These are phyloP conservation scores for Rhamphomyia laevipes DNA, from an alignment of 2,888 invertebrate species.

Conservation along the genomic window DNA sequence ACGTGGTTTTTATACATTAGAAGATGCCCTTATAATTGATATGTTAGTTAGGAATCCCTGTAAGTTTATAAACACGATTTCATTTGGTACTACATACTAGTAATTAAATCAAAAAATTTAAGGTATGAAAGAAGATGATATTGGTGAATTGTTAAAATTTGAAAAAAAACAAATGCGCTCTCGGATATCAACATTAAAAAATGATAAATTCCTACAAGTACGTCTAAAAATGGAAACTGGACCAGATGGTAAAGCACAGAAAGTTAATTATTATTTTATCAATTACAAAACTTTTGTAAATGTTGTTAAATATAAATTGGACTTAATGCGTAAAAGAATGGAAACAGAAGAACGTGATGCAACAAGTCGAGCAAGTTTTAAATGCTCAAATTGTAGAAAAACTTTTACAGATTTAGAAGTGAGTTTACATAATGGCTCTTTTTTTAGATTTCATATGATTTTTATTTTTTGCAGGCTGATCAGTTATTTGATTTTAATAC, in stretches of 20 bases:
- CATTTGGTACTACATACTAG: not conserved
- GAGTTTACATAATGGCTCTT: slow-evolving; percentile 1
- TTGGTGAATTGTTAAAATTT: slow-evolving; percentile 81
- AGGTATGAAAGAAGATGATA: slow-evolving; percentile 84
- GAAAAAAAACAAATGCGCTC: slow-evolving; percentile 88
- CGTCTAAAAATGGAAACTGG: slow-evolving; percentile 90
- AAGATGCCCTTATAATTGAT: slow-evolving; percentile 89
- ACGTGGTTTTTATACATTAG: slow-evolving; percentile 85
- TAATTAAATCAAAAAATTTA: slow-evolving; percentile 10
- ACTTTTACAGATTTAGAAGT: slow-evolving; percentile 92
- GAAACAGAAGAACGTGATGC: slow-evolving; percentile 92
- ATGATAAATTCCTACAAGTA: slow-evolving; percentile 88
- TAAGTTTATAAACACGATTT: slow-evolving; percentile 28
- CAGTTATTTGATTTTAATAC: slow-evolving; percentile 76
- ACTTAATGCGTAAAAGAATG: slow-evolving; percentile 89
- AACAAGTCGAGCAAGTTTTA: slow-evolving; percentile 89
- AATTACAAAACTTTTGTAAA: slow-evolving; percentile 96
- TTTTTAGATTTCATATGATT: not conserved
- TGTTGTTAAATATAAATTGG: slow-evolving; percentile 94
- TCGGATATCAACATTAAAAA: slow-evolving; percentile 71
- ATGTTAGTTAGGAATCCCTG: slow-evolving; percentile 93
- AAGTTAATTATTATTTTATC: slow-evolving; percentile 95
- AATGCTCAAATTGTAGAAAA: slow-evolving; percentile 81
- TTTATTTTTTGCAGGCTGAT: slow-evolving; percentile 50
- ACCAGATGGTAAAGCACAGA: slow-evolving; percentile 85